A percentile compares a stretch with the other conserved stretches of the same genome.
Conservation (phyloP, 2,797 vertebrate genomes). For the Melanotaenia maccullochi region DNA sequence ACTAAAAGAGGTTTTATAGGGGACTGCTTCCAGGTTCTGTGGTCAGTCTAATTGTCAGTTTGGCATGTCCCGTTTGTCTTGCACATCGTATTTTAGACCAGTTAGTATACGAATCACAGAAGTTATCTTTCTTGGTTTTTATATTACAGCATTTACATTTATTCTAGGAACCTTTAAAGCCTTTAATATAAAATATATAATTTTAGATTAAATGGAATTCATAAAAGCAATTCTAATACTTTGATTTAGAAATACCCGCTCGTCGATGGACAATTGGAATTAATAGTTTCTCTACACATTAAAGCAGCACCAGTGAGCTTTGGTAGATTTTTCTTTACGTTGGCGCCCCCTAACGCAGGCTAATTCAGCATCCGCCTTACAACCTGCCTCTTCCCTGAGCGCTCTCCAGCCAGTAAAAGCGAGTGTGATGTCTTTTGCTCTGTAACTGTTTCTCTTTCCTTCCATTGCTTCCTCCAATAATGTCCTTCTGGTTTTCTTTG, state of each 20-base stretch:
- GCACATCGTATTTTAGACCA: background rate
- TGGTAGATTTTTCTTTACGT: background rate
- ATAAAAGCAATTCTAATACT: background rate
- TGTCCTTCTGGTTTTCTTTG: no score
- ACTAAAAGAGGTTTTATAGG: no score
- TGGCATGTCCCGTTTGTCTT: background rate
- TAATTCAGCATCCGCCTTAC: no score
- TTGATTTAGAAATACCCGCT: constrained; percentile 8
- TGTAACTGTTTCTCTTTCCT: no score
- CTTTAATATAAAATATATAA: background rate
- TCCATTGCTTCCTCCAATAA: no score
- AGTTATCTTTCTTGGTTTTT: no score
- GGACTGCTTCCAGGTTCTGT: no score
- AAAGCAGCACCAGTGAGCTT: background rate
- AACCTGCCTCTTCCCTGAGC: no score
- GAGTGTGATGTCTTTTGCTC: no score
- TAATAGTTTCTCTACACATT: background rate
- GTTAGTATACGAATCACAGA: background rate
- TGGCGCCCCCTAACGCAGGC: no score
- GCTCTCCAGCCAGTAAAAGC: no score
- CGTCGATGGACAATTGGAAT: background rate
- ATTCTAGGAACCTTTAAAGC: background rate
- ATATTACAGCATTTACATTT: background rate
- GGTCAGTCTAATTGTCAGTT: background rate
- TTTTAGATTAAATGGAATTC: background rate